These are phyloP conservation scores for Parotia lawesii DNA, from an alignment of 2,113 vertebrate species.

Conservation along the genomic window DNA sequence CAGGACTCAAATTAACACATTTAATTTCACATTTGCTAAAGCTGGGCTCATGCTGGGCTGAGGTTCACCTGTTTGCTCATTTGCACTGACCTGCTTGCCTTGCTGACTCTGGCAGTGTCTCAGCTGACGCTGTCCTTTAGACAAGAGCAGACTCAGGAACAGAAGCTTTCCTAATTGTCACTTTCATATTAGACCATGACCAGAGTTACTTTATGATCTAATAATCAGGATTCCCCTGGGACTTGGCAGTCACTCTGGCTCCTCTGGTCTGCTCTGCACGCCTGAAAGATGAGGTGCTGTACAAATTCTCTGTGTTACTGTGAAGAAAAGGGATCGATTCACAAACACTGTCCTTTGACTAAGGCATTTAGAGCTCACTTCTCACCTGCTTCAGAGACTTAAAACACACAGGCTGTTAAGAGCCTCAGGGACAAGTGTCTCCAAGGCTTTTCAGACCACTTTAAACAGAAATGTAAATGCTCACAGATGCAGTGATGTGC, in stretches of 20 bases:
- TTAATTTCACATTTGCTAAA: background rate
- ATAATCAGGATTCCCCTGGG: background rate
- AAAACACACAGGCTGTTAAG: background rate
- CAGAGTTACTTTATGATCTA: background rate
- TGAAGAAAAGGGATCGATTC: background rate
- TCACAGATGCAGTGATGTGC: background rate
- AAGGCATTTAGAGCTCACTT: background rate
- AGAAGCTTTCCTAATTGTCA: background rate
- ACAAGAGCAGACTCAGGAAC: background rate
- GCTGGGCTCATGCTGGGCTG: background rate
- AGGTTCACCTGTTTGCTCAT: background rate
- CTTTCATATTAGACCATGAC: background rate
- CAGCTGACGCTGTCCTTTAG: background rate
- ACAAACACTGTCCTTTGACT: background rate
- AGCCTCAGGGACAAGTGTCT: background rate
- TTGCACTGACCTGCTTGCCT: background rate
- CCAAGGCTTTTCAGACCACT: background rate
- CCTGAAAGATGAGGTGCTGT: background rate
- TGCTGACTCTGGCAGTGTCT: background rate
- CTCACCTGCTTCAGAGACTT: background rate
- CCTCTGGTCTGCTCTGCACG: background rate
- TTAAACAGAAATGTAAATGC: conserved; percentile 13
- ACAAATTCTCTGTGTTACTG: background rate
- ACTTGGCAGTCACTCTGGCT: background rate
- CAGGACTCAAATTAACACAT: background rate